Evolutionary conservation across 2,888 invertebrate genomes (phyloP).

Genomic region (Ornithoptera priamus): DNA sequence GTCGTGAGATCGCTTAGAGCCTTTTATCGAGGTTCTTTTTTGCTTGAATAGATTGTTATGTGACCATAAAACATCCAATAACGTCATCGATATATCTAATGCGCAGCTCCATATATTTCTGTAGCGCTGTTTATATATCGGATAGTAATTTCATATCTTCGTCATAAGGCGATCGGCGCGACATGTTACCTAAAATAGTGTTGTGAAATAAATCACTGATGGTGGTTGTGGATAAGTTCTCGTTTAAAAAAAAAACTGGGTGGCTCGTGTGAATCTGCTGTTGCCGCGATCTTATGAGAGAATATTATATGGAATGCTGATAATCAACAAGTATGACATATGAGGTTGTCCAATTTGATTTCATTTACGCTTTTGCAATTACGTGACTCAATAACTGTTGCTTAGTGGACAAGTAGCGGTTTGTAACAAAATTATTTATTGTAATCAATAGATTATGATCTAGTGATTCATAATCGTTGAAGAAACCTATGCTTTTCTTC

Average conservation of each 20-base stretch:
- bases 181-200: constrained; percentile 77
- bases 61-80: constrained; percentile 34
- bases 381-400: constrained; percentile 33
- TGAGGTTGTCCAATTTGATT: constrained; percentile 47
- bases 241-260: constrained; percentile 56
- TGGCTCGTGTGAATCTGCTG: constrained; percentile 73
- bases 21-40: constrained; percentile 26
- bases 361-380: constrained; percentile 47
- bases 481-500: too few relatives aligned
- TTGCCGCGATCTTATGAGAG: constrained; percentile 65
- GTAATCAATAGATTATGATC: too few relatives aligned
- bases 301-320: constrained; percentile 57
- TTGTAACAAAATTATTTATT: background rate
- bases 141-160: constrained; percentile 70
- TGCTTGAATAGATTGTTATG: constrained; percentile 25
- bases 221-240: constrained; percentile 59
- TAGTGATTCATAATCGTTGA: too few relatives aligned
- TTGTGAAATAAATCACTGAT: constrained; percentile 76
- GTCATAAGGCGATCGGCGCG: constrained; percentile 65
- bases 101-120: constrained; percentile 50
- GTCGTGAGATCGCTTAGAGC: constrained; percentile 26
- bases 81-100: constrained; percentile 39
- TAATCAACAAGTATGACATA: constrained; percentile 51
- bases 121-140: constrained; percentile 56
- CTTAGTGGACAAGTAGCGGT: background rate